phyloP scores from a whole-genome alignment of 2,797 vertebrate species.

The Alosa sapidissima region DNA sequence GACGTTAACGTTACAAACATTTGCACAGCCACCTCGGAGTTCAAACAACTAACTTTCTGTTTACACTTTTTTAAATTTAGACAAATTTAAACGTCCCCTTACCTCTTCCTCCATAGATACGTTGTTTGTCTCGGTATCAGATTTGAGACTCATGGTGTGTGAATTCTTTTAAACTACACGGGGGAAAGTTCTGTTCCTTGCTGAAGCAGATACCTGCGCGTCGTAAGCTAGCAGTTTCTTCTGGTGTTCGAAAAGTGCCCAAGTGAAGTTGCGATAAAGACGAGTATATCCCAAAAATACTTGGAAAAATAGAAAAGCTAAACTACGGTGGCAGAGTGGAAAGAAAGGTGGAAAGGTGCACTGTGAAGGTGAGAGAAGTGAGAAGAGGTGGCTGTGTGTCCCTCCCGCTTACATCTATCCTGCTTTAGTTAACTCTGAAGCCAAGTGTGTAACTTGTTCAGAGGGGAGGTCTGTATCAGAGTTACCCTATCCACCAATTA shows the following conservation, averaged over 20 bases:
- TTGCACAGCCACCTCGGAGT: not conserved
- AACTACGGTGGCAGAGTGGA: slow-evolving; percentile 62
- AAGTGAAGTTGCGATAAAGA: slow-evolving; percentile 19
- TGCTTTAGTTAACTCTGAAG: slow-evolving; percentile 53
- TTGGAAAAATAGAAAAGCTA: slow-evolving; percentile 49
- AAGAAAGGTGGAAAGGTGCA: slow-evolving; percentile 69
- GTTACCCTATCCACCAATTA: slow-evolving; percentile 72
- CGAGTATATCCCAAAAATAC: slow-evolving; percentile 13
- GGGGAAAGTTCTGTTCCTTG: slow-evolving; percentile 59
- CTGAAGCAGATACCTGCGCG: slow-evolving; percentile 47
- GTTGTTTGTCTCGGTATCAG: slow-evolving; percentile 75
- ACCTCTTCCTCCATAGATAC: slow-evolving; percentile 82
- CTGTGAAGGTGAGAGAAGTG: slow-evolving; percentile 72
- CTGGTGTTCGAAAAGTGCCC: slow-evolving; percentile 61
- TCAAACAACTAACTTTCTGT: not conserved
- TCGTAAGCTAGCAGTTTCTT: slow-evolving; percentile 47
- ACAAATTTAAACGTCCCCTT: slow-evolving; percentile 47
- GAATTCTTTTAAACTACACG: slow-evolving; percentile 51
- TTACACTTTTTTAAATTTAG: slow-evolving; percentile 18
- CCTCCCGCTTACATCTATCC: slow-evolving; percentile 75
- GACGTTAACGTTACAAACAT: not conserved
- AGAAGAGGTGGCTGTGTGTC: slow-evolving; percentile 63
- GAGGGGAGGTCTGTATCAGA: slow-evolving; percentile 47
- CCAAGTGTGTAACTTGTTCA: slow-evolving; percentile 30
- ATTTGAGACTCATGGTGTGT: slow-evolving; percentile 76